Evolutionary conservation across 30 jellyfish, hydroid and myxozoan genomes (phyloP).

Genomic region (Chrysaora quinquecirrha): DNA sequence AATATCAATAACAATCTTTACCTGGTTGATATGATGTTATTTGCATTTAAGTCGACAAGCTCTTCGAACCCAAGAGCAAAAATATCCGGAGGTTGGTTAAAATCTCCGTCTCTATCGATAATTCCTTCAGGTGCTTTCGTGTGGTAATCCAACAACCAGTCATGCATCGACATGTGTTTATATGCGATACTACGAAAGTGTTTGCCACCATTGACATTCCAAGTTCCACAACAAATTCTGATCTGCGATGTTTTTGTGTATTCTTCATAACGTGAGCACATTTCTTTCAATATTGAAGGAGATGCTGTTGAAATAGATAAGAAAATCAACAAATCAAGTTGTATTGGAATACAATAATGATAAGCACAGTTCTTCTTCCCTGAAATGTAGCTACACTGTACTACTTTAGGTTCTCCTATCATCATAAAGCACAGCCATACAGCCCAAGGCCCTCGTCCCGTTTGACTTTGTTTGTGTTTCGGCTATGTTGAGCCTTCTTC

Average conservation of each 20-base stretch:
- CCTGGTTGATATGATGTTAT: conserved; percentile 96
- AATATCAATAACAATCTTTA: too few relatives aligned
- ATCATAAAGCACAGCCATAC: too few relatives aligned
- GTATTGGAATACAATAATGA: too few relatives aligned
- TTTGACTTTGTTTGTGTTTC: too few relatives aligned
- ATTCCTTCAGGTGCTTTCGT: conserved; percentile 90
- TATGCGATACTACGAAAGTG: conserved; percentile 98
- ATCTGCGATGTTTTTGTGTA: conserved; percentile 71
- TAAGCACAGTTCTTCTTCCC: too few relatives aligned
- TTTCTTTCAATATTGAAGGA: conserved; percentile 82
- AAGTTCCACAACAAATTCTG: conserved; percentile 95
- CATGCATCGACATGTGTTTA: conserved; percentile 99
- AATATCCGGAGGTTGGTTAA: conserved; percentile 82
- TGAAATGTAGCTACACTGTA: too few relatives aligned
- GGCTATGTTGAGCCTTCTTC: too few relatives aligned
- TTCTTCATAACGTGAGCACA: conserved; percentile 73
- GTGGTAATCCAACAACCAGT: conserved; percentile 90
- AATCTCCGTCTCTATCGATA: conserved; percentile 72
- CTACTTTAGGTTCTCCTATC: too few relatives aligned
- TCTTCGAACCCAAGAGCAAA: conserved; percentile 98
- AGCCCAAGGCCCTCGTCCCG: too few relatives aligned
- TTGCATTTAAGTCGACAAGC: conserved; percentile 89
- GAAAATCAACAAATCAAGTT: too few relatives aligned
- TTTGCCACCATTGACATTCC: conserved; percentile 99
- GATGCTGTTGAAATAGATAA: too few relatives aligned